Evolutionary conservation across 2,797 vertebrate genomes (phyloP), one percentile per base, ranked within the genome.

Genomic region (Orientallactaga sibirica): DNA sequence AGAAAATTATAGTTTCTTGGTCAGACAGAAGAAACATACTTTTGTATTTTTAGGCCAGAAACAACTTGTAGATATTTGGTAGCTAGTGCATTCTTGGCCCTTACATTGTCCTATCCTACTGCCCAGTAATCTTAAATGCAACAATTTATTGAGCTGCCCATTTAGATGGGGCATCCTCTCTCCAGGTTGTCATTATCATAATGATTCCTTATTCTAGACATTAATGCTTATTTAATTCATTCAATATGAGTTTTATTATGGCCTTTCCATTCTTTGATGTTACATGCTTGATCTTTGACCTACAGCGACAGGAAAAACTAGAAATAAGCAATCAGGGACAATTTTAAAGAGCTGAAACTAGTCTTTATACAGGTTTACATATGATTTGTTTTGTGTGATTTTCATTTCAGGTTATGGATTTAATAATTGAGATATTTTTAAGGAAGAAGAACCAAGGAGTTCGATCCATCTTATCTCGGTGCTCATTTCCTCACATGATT

Each of bases 281-380:
- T 73, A 73, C 16, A n/a, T 80, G 33, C 71, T 91, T 91, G 84
- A 91, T 92, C 61, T n/a, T 71, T 70, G 43, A 68, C 85, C 64
- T 75, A 74, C 14, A 92, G 37, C 71, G 43, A 86, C 76, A 70
- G 58, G 90, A 15, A 92, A 62, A 43, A 37, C 33, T 77, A 22
- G 79, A 88, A 74, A 7, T 61, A 33, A 55, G 91, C 33, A 83
- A 52, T 43, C 27, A 43, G 29, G 70, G 82, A 70, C 3, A 29
- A 27, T 43, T 68, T 77, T 22, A 37, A 33, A 82, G 62, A 55
- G 41, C 20, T 8, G 24, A 81, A 74, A 67, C 27, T 29, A 48
- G 77, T 76, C 19, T 29, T 91, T 82, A 24, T 0, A 8, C 62
- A 43, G 41, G 15, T 78, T 85, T 89, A 33, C 2, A 4, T 7